Conservation (phyloP, 2,888 invertebrate genomes). For the Agrilus cyanescens region DNA sequence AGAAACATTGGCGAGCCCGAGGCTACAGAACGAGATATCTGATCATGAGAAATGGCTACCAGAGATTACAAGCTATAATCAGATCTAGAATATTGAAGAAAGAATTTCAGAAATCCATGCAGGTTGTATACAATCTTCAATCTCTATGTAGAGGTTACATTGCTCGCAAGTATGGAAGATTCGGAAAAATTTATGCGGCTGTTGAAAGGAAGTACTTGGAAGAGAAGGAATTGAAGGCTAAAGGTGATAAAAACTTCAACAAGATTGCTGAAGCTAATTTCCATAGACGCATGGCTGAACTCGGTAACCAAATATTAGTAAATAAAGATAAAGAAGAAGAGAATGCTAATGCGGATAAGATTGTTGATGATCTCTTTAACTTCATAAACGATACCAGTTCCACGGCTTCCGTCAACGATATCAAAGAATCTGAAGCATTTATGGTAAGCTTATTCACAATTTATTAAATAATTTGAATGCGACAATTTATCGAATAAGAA, state of each 20-base stretch:
- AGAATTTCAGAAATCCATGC: constrained; percentile 58
- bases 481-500: too few species aligned
- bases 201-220: constrained; percentile 42
- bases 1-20: constrained; percentile 72
- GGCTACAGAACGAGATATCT: constrained; percentile 59
- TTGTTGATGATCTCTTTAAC: constrained; percentile 56
- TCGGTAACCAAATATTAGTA: constrained; percentile 46
- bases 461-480: too few species aligned
- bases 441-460: constrained; percentile 20
- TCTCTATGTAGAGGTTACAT: constrained; percentile 66
- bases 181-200: constrained; percentile 35
- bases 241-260: constrained; percentile 52
- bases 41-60: constrained; percentile 63
- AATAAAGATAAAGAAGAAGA: constrained; percentile 35
- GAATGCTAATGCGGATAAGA: constrained; percentile 36
- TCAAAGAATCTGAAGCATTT: constrained; percentile 17
- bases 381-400: constrained; percentile 45
- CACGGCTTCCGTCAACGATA: constrained; percentile 11
- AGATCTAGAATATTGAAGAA: constrained; percentile 61
- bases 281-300: constrained; percentile 53
- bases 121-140: constrained; percentile 61
- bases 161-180: constrained; percentile 48
- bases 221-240: constrained; percentile 46
- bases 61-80: constrained; percentile 73
- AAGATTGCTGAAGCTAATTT: constrained; percentile 58